phyloP scores from a whole-genome alignment of 2,888 invertebrate genomes.

The Cryptus viduatorius region DNA sequence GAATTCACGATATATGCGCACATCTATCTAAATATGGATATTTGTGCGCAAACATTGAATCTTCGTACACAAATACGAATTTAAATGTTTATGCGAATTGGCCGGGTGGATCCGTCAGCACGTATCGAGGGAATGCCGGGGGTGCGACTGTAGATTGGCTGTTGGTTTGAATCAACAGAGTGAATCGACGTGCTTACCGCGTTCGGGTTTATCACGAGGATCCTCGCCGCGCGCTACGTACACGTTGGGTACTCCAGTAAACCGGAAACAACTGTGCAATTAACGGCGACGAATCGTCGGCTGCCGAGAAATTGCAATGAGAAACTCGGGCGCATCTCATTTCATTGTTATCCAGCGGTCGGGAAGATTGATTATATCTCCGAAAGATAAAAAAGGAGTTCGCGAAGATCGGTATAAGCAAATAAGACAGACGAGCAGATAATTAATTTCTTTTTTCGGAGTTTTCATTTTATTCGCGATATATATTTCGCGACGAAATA shows the following conservation, averaged over 20 bases:
- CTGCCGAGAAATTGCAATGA: background rate
- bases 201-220: slow-evolving; percentile 32
- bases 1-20: background rate
- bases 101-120: slow-evolving; percentile 36
- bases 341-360: background rate
- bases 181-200: slow-evolving; percentile 42
- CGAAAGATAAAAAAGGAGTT: background rate
- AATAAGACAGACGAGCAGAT: background rate
- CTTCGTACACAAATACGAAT: background rate
- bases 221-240: slow-evolving; percentile 8
- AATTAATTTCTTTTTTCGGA: background rate
- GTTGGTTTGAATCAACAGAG: slow-evolving; percentile 38
- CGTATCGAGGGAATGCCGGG: slow-evolving; percentile 17
- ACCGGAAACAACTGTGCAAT: slow-evolving; percentile 42
- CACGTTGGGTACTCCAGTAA: background rate
- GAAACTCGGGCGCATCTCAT: background rate
- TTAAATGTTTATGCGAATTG: slow-evolving; percentile 40
- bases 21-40: background rate
- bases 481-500: background rate
- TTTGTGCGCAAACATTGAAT: background rate
- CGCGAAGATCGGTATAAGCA: background rate
- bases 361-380: background rate
- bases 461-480: background rate
- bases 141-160: slow-evolving; percentile 45
- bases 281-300: slow-evolving; percentile 26